phyloP scores from a whole-genome alignment of 2,113 vertebrate species.

The Myanophis thanlyinensis region DNA sequence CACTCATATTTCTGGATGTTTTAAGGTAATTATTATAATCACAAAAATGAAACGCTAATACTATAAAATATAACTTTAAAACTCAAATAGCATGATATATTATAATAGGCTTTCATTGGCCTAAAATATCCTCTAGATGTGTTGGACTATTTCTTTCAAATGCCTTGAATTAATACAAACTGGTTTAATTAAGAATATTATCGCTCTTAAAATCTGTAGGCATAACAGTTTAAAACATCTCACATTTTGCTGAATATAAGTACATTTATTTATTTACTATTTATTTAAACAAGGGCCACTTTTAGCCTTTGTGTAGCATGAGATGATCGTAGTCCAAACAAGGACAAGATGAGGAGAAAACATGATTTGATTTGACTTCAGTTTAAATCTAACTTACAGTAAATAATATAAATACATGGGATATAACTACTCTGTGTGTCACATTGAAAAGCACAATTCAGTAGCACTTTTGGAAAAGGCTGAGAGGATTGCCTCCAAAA shows the following conservation, averaged over 20 bases:
- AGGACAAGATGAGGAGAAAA: too few relatives aligned
- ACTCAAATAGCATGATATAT: neutral
- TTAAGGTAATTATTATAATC: neutral
- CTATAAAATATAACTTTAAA: neutral
- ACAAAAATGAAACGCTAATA: neutral
- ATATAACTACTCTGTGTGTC: too few relatives aligned
- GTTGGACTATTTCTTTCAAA: neutral
- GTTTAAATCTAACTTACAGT: too few relatives aligned
- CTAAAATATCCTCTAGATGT: neutral
- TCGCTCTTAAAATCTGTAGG: neutral
- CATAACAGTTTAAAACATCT: neutral
- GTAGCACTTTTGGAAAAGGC: too few relatives aligned
- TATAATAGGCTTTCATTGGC: neutral
- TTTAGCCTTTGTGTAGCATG: too few relatives aligned
- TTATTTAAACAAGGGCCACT: too few relatives aligned
- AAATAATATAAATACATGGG: too few relatives aligned
- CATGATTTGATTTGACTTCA: too few relatives aligned
- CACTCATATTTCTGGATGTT: neutral
- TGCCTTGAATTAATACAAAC: neutral
- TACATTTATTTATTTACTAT: too few relatives aligned
- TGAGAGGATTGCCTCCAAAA: neutral
- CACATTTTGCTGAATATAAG: neutral
- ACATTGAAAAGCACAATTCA: too few relatives aligned
- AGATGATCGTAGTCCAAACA: too few relatives aligned
- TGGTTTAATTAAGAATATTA: neutral